A percentile compares a stretch with the other conserved stretches of the same genome.
phyloP scores from a whole-genome alignment of 2,113 vertebrate species.

The Heptranchias perlo region DNA sequence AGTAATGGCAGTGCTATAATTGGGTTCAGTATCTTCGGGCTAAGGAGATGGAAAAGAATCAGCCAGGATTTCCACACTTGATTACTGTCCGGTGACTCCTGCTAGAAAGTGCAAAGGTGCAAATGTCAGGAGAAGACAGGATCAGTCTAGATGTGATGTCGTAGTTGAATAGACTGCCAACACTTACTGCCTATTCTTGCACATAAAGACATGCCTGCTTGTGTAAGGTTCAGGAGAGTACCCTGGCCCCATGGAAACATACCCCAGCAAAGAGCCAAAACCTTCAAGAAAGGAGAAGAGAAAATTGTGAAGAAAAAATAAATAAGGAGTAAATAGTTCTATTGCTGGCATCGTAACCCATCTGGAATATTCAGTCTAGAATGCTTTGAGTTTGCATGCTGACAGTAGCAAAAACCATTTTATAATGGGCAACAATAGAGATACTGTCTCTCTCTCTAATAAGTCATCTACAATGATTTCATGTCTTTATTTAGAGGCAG shows the following conservation, averaged over 20 bases:
- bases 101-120: not conserved
- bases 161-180: not conserved
- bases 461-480: slow-evolving; percentile 29
- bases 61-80: not conserved
- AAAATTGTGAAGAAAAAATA: not conserved
- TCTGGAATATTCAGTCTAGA: not conserved
- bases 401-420: not conserved
- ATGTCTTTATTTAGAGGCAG: slow-evolving; percentile 28
- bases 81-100: not conserved
- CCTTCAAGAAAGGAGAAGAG: not conserved
- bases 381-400: not conserved
- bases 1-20: not conserved
- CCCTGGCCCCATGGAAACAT: not conserved
- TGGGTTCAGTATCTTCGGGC: not conserved
- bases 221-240: not conserved
- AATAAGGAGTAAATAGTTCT: not conserved
- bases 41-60: not conserved
- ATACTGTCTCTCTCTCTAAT: slow-evolving; percentile 15
- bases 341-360: not conserved
- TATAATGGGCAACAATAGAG: slow-evolving; percentile 24
- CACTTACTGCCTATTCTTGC: not conserved
- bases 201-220: not conserved
- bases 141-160: not conserved
- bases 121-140: not conserved
- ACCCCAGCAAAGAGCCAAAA: not conserved